Conservation (phyloP, 2,797 vertebrate genomes). For the Cryptoblepharus egeriae region DNA sequence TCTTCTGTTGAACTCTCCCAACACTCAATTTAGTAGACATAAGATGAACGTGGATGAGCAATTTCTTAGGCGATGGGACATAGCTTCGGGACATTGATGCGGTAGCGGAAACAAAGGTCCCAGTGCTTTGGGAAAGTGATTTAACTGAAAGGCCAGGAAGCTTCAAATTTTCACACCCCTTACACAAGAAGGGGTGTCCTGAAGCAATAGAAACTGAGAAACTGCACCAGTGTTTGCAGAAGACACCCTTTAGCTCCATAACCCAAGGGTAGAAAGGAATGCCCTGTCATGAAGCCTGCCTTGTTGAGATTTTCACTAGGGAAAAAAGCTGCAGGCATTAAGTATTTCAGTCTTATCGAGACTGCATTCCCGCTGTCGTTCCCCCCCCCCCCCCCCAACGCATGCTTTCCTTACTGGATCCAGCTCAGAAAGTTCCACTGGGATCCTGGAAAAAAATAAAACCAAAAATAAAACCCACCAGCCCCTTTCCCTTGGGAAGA, state of each 20-base stretch:
- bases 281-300: background rate
- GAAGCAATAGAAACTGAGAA: too few species aligned
- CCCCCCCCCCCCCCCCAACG: too few species aligned
- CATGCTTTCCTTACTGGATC: background rate
- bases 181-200: background rate
- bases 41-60: background rate
- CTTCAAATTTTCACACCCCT: background rate
- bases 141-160: background rate
- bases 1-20: too few species aligned
- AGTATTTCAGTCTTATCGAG: background rate
- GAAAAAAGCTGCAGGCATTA: background rate
- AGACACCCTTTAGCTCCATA: too few species aligned
- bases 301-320: background rate
- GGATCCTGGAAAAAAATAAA: background rate
- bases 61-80: background rate
- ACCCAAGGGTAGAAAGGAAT: background rate
- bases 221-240: too few species aligned
- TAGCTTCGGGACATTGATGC: background rate
- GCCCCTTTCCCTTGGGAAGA: slow-evolving; percentile 12
- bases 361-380: too few species aligned
- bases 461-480: slow-evolving; percentile 5
- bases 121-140: background rate
- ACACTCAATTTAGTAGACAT: too few species aligned
- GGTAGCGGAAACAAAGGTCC: background rate
- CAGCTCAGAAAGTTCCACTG: background rate